A percentile compares a stretch with the other conserved stretches of the same genome.
phyloP scores from a whole-genome alignment of 2,888 invertebrate genomes.

The Tupiocoris notatus region DNA sequence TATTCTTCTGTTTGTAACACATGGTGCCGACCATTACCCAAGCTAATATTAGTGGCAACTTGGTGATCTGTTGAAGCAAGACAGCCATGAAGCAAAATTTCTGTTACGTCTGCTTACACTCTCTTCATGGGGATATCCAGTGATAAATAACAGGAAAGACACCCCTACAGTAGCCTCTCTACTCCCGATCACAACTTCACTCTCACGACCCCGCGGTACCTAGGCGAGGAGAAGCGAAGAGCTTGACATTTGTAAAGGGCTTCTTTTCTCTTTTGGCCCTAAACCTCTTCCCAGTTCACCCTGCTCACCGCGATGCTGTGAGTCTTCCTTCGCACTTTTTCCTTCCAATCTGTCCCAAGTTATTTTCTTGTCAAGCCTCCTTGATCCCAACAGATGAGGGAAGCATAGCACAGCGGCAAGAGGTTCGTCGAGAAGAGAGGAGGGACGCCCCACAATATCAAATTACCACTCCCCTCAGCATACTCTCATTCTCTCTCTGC shows the following conservation, averaged over 20 bases:
- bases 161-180: neutral
- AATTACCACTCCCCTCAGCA: neutral
- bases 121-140: neutral
- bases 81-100: neutral
- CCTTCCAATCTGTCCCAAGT: conserved; percentile 16
- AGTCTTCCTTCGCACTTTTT: neutral
- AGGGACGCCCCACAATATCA: neutral
- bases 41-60: neutral
- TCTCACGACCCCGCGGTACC: neutral
- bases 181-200: neutral
- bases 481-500: neutral
- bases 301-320: neutral
- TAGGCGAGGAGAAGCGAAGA: neutral
- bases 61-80: neutral
- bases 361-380: conserved; percentile 23
- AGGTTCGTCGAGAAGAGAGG: too few species aligned
- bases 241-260: conserved; percentile 12
- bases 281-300: neutral
- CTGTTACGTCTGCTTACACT: neutral
- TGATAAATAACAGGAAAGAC: conserved; percentile 18
- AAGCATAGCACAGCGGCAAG: too few species aligned
- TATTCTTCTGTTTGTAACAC: too few species aligned
- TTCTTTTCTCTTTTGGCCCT: neutral
- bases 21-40: too few species aligned
- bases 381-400: conserved; percentile 14